Base-by-base conservation (phyloP, 2,797 vertebrate genomes). In the Otolemur crassicaudatus region DNA sequence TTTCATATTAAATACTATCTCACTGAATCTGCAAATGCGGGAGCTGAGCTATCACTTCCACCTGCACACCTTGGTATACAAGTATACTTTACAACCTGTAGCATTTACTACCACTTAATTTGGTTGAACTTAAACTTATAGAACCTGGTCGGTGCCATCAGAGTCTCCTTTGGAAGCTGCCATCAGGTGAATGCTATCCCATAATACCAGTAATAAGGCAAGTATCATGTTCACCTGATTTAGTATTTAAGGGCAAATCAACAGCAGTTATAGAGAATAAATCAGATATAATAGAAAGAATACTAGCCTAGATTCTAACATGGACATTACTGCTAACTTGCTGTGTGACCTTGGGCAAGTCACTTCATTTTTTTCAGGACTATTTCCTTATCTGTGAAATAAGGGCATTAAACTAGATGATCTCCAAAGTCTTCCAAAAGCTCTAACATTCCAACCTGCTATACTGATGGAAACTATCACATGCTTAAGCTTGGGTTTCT, bases 91-190 rank as follows among this genome's bases (percentile, higher is more conserved):
- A 70, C 46, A 89, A 90, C 63, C 76, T 72, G 37, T 70, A 95
- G 91, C 85, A 97, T 76, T 94, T 96, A 94, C 85, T 96, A 75
- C 86, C 90, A 94, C 34, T 67, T 89, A 94, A 83, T 79, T 85
- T 49, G 49, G 73, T 86, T 63, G 40, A 92, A 93, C 56, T 89
- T 94, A 53, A 95, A 92, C n/a, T 92, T 94, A 56, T 25, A 75
- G 76, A 94, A 94, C 70, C 88, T 87, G 46, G 73, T 80, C 75
- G 76, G 58, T 89, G 77, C 29, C 79, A 73, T 93, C 82, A 88
- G 67, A 40, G 29, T 94, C 82, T 96, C 84, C 93, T 90, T 91
- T 53, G 53, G 87, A 94, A 96, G 86, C 85, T 94, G 79, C 23
- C 0, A 0, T 58, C n/a, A 17, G 16, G 79, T 73, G 75, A 69